These are phyloP conservation scores for Caenorhabditis wallacei DNA, from an alignment of 2,888 invertebrate species.

Conservation along the genomic window DNA sequence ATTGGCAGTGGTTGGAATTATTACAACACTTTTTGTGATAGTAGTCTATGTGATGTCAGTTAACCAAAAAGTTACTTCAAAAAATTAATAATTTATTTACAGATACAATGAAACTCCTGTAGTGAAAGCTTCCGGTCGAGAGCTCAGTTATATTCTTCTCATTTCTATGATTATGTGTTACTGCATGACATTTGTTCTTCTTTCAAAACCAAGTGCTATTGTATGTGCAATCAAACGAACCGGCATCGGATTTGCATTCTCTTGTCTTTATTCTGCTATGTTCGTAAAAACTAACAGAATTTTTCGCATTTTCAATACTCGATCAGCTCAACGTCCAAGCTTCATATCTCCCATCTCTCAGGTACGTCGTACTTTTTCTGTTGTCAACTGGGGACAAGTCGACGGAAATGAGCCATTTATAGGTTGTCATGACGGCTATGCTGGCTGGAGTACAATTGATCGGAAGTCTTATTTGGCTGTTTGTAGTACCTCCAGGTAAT, in stretches of 20 bases:
- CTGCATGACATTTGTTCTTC: conserved; percentile 88
- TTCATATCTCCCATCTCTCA: conserved; percentile 90
- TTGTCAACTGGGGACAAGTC: conserved; percentile 31
- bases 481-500: conserved; percentile 86
- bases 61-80: neutral
- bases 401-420: conserved; percentile 48
- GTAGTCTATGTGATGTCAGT: conserved; percentile 85
- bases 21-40: conserved; percentile 87
- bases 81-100: conserved; percentile 79
- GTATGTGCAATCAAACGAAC: conserved; percentile 87
- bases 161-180: conserved; percentile 88
- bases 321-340: conserved; percentile 88
- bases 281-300: conserved; percentile 90
- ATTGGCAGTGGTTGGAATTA: conserved; percentile 86
- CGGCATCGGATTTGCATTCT: conserved; percentile 88
- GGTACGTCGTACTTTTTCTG: conserved; percentile 84
- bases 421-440: conserved; percentile 83
- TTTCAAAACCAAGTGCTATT: conserved; percentile 87
- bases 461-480: conserved; percentile 88
- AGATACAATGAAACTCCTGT: conserved; percentile 87
- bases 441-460: conserved; percentile 88
- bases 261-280: conserved; percentile 89
- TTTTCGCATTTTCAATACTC: conserved; percentile 86
- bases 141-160: conserved; percentile 88
- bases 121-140: conserved; percentile 89